Evolutionary conservation across 2,113 vertebrate species (phyloP).

Genomic region (Actinemys pallida): DNA sequence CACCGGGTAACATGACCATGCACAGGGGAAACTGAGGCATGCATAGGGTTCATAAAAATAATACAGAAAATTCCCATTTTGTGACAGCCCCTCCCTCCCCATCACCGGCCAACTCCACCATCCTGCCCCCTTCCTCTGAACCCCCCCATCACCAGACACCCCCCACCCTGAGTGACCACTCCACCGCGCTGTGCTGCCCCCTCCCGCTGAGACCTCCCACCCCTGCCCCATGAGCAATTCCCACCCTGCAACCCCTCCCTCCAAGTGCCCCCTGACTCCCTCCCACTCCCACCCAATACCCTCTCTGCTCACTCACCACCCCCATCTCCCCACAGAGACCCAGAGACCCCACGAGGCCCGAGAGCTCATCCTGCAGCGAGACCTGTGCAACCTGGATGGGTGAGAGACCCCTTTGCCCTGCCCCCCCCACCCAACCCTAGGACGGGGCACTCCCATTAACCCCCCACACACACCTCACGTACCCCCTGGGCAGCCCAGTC

Average conservation of each 20-base stretch:
- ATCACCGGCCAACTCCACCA: too few relatives aligned
- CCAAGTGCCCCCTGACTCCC: too few relatives aligned
- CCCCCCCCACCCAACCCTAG: background rate
- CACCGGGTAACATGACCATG: too few relatives aligned
- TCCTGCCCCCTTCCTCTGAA: too few relatives aligned
- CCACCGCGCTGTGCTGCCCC: background rate
- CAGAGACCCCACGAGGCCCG: conserved; percentile 83
- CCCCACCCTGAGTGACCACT: background rate
- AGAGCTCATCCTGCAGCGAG: conserved; percentile 85
- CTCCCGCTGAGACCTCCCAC: background rate
- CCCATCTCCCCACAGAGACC: conserved; percentile 74
- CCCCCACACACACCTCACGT: too few relatives aligned
- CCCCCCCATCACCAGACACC: background rate
- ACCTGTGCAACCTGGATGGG: conserved; percentile 85
- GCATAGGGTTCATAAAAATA: too few relatives aligned
- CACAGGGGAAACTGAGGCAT: too few relatives aligned
- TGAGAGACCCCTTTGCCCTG: conserved; percentile 24
- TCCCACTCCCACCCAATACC: background rate
- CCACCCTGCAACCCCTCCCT: too few relatives aligned
- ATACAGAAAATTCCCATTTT: too few relatives aligned
- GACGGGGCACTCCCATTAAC: background rate
- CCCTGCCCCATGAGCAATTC: too few relatives aligned
- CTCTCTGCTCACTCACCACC: background rate
- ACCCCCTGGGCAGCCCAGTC: too few relatives aligned
- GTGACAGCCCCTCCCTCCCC: too few relatives aligned